A percentile compares a stretch with the other conserved stretches of the same genome.
phyloP scores from a whole-genome alignment of 2,888 invertebrate genomes.

The Drosophila prolongata region DNA sequence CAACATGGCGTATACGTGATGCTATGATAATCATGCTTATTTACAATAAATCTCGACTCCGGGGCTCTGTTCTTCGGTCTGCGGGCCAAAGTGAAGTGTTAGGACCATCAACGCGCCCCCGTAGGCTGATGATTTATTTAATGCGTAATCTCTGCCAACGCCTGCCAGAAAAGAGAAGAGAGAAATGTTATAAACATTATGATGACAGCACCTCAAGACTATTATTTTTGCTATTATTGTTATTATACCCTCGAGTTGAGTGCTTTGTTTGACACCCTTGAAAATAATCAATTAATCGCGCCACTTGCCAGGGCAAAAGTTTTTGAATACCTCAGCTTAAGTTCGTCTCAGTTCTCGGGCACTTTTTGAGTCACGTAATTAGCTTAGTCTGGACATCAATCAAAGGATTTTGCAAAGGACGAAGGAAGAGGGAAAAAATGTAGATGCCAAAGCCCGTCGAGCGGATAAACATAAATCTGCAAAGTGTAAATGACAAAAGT shows the following conservation, averaged over 20 bases:
- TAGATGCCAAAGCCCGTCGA: slow-evolving; percentile 39
- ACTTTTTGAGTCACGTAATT: slow-evolving; percentile 75
- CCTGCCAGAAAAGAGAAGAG: slow-evolving; percentile 43
- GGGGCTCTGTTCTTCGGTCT: slow-evolving; percentile 36
- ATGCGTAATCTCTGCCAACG: slow-evolving; percentile 77
- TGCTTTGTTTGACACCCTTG: slow-evolving; percentile 55
- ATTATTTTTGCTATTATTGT: slow-evolving; percentile 69
- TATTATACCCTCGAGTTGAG: slow-evolving; percentile 49
- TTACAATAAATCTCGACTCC: slow-evolving; percentile 74
- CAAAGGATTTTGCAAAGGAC: slow-evolving; percentile 48
- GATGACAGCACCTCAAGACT: slow-evolving; percentile 52
- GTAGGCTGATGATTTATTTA: slow-evolving; percentile 73
- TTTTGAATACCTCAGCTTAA: slow-evolving; percentile 48
- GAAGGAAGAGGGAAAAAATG: background rate
- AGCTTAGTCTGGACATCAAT: slow-evolving; percentile 73
- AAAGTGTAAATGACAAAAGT: slow-evolving; percentile 69
- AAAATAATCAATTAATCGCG: slow-evolving; percentile 76
- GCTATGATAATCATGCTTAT: slow-evolving; percentile 79
- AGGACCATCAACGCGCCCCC: slow-evolving; percentile 50
- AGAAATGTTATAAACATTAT: slow-evolving; percentile 49
- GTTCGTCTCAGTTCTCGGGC: slow-evolving; percentile 25
- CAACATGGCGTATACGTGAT: slow-evolving; percentile 74
- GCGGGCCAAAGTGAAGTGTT: slow-evolving; percentile 67
- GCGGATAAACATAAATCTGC: slow-evolving; percentile 77
- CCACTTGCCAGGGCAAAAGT: slow-evolving; percentile 54